Evolutionary conservation across 30 jellyfish, hydroid and myxozoan genomes (phyloP), one percentile per base, ranked within the genome.

Genomic region (Pseudorhiza aurosa): DNA sequence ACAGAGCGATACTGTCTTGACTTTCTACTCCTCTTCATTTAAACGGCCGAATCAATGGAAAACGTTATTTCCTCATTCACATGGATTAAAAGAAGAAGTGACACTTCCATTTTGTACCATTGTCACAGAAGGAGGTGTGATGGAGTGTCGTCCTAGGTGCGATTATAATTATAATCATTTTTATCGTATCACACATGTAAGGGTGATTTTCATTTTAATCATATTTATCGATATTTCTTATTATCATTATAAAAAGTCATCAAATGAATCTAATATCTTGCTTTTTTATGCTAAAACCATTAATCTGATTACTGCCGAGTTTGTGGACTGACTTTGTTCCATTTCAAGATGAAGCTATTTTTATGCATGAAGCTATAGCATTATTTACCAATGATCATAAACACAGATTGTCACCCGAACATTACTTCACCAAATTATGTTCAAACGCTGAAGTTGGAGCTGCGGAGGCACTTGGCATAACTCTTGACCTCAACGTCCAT

Each of bases 101-200:
- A 12, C 58, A 0, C 71, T 91, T 37, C 74, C 90, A 17, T 1
- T 63, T 5, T 91, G 91, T 53, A 67, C 87, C 76, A 85, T 91
- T 36, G 98, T 91, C 22, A 82, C 98, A 0, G 88, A 84, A 28
- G 87, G 85, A 63, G 98, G 98, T 1, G 27, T 91, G 51, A 37
- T 91, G 57, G 98, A 91, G 37, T 84, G 96, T 80, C 53, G 94
- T 21, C 98, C 98, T 45, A 58, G 98, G 98, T 91, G 47, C 40
- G 26, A 12, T 46, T 46, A 4, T 46, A n/a, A n/a, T n/a, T n/a
- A n/a, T n/a, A n/a, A n/a, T n/a, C n/a, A n/a, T n/a, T n/a, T n/a
- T n/a, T n/a, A n/a, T n/a, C n/a, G n/a, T n/a, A n/a, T n/a, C n/a
- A n/a, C n/a, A n/a, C n/a, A n/a, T n/a, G n/a, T n/a, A n/a, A n/a